Conservation (phyloP, 1,140 invertebrate species). For the Euglossa dilemma region DNA sequence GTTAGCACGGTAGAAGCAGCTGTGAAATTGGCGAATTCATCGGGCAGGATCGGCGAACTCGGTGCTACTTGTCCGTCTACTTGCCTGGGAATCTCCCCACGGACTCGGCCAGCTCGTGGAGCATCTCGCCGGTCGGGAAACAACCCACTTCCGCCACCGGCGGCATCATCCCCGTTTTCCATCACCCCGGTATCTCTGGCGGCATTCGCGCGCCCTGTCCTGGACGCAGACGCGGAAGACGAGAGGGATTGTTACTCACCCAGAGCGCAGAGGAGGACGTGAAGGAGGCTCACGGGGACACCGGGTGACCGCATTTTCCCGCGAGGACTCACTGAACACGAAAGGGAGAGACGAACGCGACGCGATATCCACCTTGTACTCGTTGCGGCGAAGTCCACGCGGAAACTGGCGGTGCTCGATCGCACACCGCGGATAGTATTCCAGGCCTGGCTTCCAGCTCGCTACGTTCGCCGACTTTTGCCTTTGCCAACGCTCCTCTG, state of each 20-base stretch:
- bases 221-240: background rate
- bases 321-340: background rate
- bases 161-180: background rate
- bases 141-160: background rate
- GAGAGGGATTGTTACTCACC: conserved; percentile 31
- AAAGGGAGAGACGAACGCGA: background rate
- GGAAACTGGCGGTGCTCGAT: conserved; percentile 77
- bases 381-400: conserved; percentile 74
- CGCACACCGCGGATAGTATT: conserved; percentile 67
- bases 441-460: conserved; percentile 61
- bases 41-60: too few relatives aligned
- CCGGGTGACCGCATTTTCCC: conserved; percentile 30
- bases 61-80: too few relatives aligned
- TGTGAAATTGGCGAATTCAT: too few relatives aligned
- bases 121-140: background rate
- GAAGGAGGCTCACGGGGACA: conserved; percentile 19
- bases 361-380: background rate
- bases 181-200: background rate
- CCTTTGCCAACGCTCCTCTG: conserved; percentile 59
- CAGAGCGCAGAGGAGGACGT: conserved; percentile 29
- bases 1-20: too few relatives aligned
- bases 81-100: too few relatives aligned
- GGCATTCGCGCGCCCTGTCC: background rate
- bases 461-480: conserved; percentile 72
- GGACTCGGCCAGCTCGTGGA: background rate